phyloP scores from a whole-genome alignment of 2,888 invertebrate genomes.

The Spodoptera picta region DNA sequence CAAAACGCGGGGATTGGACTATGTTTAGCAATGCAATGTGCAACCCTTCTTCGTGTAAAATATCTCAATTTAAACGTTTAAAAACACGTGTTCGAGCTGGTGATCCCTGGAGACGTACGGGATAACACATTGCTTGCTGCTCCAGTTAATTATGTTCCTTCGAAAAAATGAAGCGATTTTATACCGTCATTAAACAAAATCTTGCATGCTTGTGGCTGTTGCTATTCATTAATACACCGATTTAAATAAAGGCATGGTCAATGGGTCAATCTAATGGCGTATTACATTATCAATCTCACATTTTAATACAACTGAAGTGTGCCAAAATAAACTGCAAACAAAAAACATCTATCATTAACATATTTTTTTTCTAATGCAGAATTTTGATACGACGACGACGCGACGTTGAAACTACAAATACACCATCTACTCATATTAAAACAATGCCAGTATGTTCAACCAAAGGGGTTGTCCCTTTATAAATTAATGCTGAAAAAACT shows the following conservation, averaged over 20 bases:
- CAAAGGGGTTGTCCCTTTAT: conserved; percentile 78
- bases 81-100: conserved; percentile 82
- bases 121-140: conserved; percentile 75
- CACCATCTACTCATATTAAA: conserved; percentile 58
- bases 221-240: conserved; percentile 6
- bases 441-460: conserved; percentile 68
- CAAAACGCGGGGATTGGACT: conserved; percentile 68
- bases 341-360: too few species aligned
- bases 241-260: conserved; percentile 1
- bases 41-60: conserved; percentile 85
- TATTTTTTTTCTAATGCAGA: too few species aligned
- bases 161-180: conserved; percentile 43
- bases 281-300: too few species aligned
- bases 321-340: too few species aligned
- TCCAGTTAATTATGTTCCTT: conserved; percentile 69
- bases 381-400: too few species aligned
- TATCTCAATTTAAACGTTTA: conserved; percentile 82
- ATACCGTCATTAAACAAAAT: conserved; percentile 35
- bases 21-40: conserved; percentile 82
- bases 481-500: conserved; percentile 70
- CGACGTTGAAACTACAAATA: conserved; percentile 26
- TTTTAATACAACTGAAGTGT: too few species aligned
- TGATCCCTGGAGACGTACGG: conserved; percentile 75
- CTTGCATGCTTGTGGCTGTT: conserved; percentile 9
- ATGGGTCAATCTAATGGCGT: not conserved